A percentile compares a stretch with the other conserved stretches of the same genome.
phyloP scores from a whole-genome alignment of 2,888 invertebrate species.

The Phasia obesa region DNA sequence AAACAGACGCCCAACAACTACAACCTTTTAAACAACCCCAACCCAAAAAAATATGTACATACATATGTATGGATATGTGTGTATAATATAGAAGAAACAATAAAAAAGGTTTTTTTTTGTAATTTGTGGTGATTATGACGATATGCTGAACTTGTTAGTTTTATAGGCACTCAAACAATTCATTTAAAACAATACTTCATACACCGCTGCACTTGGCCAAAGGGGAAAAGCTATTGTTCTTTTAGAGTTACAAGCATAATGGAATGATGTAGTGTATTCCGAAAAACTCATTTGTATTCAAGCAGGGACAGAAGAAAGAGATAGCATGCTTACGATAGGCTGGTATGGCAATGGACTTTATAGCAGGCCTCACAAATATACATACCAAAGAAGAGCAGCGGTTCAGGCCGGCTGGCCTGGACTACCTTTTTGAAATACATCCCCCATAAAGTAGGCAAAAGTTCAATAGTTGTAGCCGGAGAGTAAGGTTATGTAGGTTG shows the following conservation, averaged over 20 bases:
- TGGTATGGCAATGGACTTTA: constrained; percentile 34
- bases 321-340: constrained; percentile 34
- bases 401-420: neutral
- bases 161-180: constrained; percentile 38
- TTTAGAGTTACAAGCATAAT: neutral
- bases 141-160: neutral
- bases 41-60: neutral
- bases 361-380: constrained; percentile 36
- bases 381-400: neutral
- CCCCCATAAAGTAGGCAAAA: constrained; percentile 5
- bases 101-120: neutral
- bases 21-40: neutral
- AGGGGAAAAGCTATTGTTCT: neutral
- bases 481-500: constrained; percentile 3
- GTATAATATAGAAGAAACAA: constrained; percentile 17
- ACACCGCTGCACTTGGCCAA: neutral
- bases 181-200: constrained; percentile 46
- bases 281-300: neutral
- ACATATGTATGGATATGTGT: too few species aligned
- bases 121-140: constrained; percentile 21
- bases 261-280: neutral
- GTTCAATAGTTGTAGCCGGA: neutral
- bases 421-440: neutral
- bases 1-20: constrained; percentile 40
- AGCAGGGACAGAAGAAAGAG: constrained; percentile 37